These are phyloP conservation scores for Crocidura indochinensis DNA, from an alignment of 2,797 vertebrate genomes.

Conservation along the genomic window DNA sequence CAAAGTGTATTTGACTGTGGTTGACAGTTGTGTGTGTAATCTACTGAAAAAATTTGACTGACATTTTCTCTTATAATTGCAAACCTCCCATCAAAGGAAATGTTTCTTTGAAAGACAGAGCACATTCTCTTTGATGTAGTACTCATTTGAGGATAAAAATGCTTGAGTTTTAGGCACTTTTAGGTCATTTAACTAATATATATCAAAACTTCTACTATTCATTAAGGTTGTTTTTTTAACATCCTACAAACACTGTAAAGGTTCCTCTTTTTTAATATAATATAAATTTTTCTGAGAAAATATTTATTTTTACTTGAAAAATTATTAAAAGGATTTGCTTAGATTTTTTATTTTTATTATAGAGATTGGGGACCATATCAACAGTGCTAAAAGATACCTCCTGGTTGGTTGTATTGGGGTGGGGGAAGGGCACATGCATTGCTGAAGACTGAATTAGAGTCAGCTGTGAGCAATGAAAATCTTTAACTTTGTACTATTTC, in stretches of 20 bases:
- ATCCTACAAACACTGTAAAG: constrained; percentile 21
- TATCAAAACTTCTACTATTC: neutral
- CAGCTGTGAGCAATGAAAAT: too few relatives aligned
- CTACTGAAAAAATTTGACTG: constrained; percentile 62
- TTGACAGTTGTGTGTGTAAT: constrained; percentile 50
- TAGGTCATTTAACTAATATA: constrained; percentile 31
- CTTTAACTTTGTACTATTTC: too few relatives aligned
- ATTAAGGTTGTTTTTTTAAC: neutral
- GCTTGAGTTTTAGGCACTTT: constrained; percentile 42
- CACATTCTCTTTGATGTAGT: constrained; percentile 49
- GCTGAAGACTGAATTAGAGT: too few relatives aligned
- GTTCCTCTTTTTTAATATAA: neutral
- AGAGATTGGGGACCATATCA: neutral
- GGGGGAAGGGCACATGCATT: too few relatives aligned
- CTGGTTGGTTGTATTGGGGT: too few relatives aligned
- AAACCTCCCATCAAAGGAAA: constrained; percentile 32
- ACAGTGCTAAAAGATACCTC: too few relatives aligned
- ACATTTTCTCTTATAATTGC: constrained; percentile 55
- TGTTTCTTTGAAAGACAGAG: constrained; percentile 54
- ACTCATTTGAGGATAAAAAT: constrained; percentile 52
- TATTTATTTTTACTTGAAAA: constrained; percentile 38
- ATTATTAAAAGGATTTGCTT: constrained; percentile 28
- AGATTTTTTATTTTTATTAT: neutral
- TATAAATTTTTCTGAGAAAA: constrained; percentile 1
- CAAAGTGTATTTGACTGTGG: constrained; percentile 63